Percentiles rank a stretch among this genome's conserved stretches.
Conservation (phyloP, 2,797 vertebrate genomes). For the Lacerta agilis region DNA sequence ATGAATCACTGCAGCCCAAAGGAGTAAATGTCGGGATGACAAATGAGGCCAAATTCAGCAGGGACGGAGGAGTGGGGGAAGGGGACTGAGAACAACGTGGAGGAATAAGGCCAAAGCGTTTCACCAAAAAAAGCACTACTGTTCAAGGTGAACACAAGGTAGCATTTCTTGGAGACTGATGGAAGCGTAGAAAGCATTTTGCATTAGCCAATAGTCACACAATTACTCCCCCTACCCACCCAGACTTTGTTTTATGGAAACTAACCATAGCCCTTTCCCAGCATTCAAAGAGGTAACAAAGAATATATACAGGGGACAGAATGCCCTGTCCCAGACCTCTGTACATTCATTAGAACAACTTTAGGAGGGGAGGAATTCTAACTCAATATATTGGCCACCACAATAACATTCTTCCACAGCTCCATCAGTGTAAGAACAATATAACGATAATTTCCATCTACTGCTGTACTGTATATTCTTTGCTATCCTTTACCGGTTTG, state of each 20-base stretch:
- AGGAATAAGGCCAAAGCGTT: background rate
- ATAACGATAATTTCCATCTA: background rate
- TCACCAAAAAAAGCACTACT: background rate
- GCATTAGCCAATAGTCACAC: background rate
- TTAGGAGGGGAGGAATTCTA: too few species aligned
- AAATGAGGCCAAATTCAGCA: background rate
- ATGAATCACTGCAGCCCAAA: background rate
- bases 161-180: background rate
- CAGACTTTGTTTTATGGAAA: background rate
- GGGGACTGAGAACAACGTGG: background rate
- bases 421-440: background rate
- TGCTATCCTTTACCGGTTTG: background rate
- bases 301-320: background rate
- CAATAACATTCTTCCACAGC: background rate
- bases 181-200: background rate
- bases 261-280: background rate
- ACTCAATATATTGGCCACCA: background rate
- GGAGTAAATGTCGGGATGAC: background rate
- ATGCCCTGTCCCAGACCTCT: too few species aligned
- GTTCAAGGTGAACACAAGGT: background rate
- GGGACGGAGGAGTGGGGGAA: background rate
- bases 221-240: background rate
- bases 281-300: background rate
- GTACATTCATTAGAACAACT: background rate
- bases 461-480: background rate